A percentile compares a stretch with the other conserved stretches of the same genome.
Evolutionary conservation across 2,113 vertebrate genomes (phyloP).

Genomic region (Raja brachyura): DNA sequence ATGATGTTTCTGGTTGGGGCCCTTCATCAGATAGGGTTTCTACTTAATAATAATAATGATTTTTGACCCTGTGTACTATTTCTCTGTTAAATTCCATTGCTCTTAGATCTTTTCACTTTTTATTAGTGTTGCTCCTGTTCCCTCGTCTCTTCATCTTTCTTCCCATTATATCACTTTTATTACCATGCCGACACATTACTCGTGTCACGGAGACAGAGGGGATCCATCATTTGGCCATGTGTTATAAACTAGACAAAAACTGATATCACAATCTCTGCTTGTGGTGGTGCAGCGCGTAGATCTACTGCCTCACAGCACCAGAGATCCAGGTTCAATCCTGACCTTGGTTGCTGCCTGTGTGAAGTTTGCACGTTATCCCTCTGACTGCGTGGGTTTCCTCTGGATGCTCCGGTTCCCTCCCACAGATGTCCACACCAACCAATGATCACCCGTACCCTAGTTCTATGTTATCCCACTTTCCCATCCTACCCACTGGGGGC

Average conservation of each 20-base stretch:
- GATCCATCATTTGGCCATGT: not conserved
- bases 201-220: not conserved
- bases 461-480: no score
- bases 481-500: no score
- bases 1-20: no score
- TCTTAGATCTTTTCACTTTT: not conserved
- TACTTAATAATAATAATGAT: not conserved
- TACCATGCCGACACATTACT: not conserved
- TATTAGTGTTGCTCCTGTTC: not conserved
- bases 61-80: not conserved
- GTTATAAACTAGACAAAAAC: not conserved
- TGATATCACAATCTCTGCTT: constrained; percentile 7
- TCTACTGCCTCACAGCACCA: not conserved
- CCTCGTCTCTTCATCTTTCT: not conserved
- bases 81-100: not conserved
- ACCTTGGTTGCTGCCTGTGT: no score
- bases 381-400: no score
- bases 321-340: no score
- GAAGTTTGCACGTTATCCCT: no score
- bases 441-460: no score
- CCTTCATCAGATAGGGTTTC: no score
- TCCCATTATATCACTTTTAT: constrained; percentile 10
- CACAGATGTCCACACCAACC: no score
- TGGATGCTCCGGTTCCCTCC: no score
- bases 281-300: no score